phyloP scores from a whole-genome alignment of 2,888 invertebrate genomes.

The Spicauda simplicius region DNA sequence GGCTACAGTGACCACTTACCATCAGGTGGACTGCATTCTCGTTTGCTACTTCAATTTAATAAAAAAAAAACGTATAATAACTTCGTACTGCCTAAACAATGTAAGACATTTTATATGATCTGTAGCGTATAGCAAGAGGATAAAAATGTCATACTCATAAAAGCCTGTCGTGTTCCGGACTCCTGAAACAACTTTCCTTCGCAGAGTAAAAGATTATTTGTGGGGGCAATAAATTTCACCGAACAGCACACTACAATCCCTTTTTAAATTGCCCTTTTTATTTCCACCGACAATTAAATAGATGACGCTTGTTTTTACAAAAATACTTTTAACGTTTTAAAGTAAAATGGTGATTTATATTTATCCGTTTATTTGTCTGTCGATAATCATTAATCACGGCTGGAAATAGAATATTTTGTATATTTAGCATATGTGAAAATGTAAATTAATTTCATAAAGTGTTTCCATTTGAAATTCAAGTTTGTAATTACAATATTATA shows the following conservation, averaged over 20 bases:
- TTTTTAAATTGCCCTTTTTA: constrained; percentile 6
- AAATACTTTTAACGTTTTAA: not conserved
- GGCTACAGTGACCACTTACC: too few relatives aligned
- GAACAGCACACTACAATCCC: constrained; percentile 3
- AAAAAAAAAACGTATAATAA: too few relatives aligned
- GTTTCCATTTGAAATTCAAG: too few relatives aligned
- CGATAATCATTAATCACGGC: too few relatives aligned
- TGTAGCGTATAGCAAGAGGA: constrained; percentile 1
- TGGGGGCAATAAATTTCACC: constrained; percentile 6
- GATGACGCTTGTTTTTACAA: not conserved
- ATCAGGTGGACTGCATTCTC: too few relatives aligned
- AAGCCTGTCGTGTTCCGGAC: constrained; percentile 2
- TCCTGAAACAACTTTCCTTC: constrained; percentile 7
- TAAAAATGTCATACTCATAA: constrained; percentile 13
- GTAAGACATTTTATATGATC: not conserved
- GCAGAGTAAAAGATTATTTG: constrained; percentile 6
- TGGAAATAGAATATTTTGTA: too few relatives aligned
- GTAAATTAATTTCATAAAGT: too few relatives aligned
- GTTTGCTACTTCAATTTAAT: too few relatives aligned
- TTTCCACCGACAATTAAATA: constrained; percentile 3
- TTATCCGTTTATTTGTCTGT: too few relatives aligned
- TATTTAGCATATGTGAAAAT: too few relatives aligned
- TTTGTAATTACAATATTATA: too few relatives aligned
- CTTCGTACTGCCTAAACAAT: too few relatives aligned
- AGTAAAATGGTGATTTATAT: not conserved